Evolutionary conservation across 2,113 vertebrate genomes (phyloP), one percentile per base, ranked within the genome.

Genomic region (Narcine bancroftii): DNA sequence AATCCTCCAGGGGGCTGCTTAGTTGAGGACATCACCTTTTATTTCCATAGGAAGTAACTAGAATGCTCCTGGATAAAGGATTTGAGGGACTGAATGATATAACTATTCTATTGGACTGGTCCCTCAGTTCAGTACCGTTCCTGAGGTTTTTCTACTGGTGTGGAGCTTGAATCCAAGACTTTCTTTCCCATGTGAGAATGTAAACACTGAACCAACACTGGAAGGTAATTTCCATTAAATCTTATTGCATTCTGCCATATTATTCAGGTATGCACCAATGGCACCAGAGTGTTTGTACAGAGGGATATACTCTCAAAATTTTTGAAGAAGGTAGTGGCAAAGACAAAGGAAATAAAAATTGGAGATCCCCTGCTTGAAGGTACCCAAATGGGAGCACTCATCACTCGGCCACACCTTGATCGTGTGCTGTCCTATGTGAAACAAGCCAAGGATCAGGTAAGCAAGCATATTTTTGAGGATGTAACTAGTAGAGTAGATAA

Each of bases 231-330:
- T 77, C 75, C 39, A 11, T 26, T 29, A 9, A 45, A 50, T 11
- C 45, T 26, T 47, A 81, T 50, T 9, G 10, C 26, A 69, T 24
- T 24, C 66, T 69, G 1, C 66, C 66, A 24, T 63, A 63, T 63
- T 63, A 63, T 69, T 36, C 89, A 99, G 99, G 98, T 99, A 17
- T 99, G 98, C 94, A 98, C 97, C 93, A 99, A 99, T 0, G 99
- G 98, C 33, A 99, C 98, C 0, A 95, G 99, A 6, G 98, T 99
- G 15, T 99, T 96, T 92, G 98, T 99, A 65, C 97, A 99, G 92
- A 96, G 94, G 85, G 96, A 97, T 42, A 97, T 98, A 89, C 79
- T 98, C 95, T 95, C 97, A 6, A 93, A 93, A 92, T 99, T 99
- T 94, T 96, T 97, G 60, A 96, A 98, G 65, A 96, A 96, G 92